Evolutionary conservation across 2,888 invertebrate genomes (phyloP), one percentile per base, ranked within the genome.

Genomic region (Oscheius onirici): DNA sequence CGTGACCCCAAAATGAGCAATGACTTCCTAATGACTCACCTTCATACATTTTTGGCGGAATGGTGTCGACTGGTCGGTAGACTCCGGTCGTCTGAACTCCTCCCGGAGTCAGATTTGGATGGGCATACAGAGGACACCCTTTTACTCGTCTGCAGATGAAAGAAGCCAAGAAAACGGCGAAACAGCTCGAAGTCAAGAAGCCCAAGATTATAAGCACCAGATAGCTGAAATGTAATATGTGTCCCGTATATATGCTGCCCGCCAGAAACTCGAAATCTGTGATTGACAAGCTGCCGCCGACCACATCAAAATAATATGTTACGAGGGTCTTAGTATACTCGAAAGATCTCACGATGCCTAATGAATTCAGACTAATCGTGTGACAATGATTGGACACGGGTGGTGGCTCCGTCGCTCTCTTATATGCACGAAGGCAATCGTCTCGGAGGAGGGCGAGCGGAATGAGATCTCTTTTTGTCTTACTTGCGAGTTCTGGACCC

Each of bases 21-120:
- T 60, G 24, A 60, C 43, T 60, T 3, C 20, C 15, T 24, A 60
- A 10, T 17, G 11, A 66, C 51, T 65, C 34, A 75, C 75, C 75
- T 71, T 80, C 80, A 65, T 80, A 80, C 65, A 78, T 75, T 49
- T 80, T 80, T 11, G 80, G 78, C 8, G 80, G 80, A 22, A 80
- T 78, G 28, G 75, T 75, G 61, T 80, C 80, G 1, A 80, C 80
- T 2, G 80, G 80, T 40, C 78, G 73, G 44, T 80, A 80, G 65
- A 78, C 71, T 0, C 77, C 71, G 28, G 63, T 57, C 34, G 49
- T 44, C 22, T 55, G 44, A 3, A 40, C 13, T 41, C 24, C 34
- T 34, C 34, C n/a, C 15, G 34, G 24, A 49, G 34, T 40, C 13
- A 72, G 67, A 20, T 72, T 76, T 34, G 26, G 75, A 58, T 60